Conservation (phyloP, 2,888 invertebrate genomes). For the Drosophila aldrichi region DNA sequence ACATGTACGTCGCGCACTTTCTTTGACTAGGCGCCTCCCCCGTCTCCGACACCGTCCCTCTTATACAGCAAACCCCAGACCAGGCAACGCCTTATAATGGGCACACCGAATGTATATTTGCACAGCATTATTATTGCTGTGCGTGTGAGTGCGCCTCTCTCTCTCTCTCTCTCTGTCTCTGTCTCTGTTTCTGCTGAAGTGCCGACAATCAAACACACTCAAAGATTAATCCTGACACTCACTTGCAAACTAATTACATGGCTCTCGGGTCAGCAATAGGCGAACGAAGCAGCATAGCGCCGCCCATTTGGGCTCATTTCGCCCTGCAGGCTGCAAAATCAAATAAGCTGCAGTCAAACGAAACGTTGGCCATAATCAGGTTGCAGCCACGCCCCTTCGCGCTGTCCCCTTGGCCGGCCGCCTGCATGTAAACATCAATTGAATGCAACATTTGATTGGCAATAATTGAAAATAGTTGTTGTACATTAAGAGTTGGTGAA, state of each 20-base stretch:
- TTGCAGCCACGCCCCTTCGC: constrained; percentile 33
- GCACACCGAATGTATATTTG: constrained; percentile 57
- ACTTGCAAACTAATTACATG: constrained; percentile 82
- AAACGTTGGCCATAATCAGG: constrained; percentile 70
- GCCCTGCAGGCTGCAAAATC: constrained; percentile 39
- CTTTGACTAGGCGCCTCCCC: constrained; percentile 50
- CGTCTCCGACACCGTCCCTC: not conserved
- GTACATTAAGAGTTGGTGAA: constrained; percentile 62
- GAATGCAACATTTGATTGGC: constrained; percentile 84
- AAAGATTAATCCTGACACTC: constrained; percentile 81
- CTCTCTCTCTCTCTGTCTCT: constrained; percentile 11
- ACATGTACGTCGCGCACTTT: constrained; percentile 73
- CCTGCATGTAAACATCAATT: constrained; percentile 80
- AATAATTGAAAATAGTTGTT: constrained; percentile 84
- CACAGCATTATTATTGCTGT: constrained; percentile 62
- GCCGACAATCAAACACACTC: constrained; percentile 78
- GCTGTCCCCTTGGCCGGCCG: no score
- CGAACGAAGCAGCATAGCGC: constrained; percentile 7
- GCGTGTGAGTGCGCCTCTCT: constrained; percentile 2
- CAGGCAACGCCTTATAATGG: constrained; percentile 43
- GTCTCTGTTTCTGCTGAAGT: constrained; percentile 48
- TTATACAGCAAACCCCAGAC: not conserved
- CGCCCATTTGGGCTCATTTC: constrained; percentile 28
- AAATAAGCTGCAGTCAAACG: constrained; percentile 60
- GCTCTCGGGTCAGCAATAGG: constrained; percentile 70